Evolutionary conservation across 2,888 invertebrate genomes (phyloP).

Genomic region (Eledona agricola): DNA sequence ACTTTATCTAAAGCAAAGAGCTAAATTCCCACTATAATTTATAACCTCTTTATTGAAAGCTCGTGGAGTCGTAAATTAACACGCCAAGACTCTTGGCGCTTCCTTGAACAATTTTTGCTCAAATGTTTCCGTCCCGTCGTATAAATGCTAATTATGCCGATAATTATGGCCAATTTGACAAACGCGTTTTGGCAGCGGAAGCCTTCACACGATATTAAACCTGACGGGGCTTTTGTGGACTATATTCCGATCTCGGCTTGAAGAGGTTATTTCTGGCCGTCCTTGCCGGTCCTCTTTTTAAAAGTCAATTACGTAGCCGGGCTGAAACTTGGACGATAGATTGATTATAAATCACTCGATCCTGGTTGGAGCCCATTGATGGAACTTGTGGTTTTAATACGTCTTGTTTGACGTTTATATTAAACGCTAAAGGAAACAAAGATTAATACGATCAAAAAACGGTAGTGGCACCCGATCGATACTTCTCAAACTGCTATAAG

Average conservation of each 20-base stretch:
- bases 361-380: conserved; percentile 17
- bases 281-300: conserved; percentile 20
- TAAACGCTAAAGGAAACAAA: conserved; percentile 22
- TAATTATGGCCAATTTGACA: conserved; percentile 20
- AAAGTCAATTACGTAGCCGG: conserved; percentile 21
- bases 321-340: conserved; percentile 6
- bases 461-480: conserved; percentile 18
- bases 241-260: conserved; percentile 6
- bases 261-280: conserved; percentile 12
- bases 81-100: no score
- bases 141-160: conserved; percentile 25
- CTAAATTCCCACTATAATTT: no score
- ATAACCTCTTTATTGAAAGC: no score
- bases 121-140: conserved; percentile 8
- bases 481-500: no score
- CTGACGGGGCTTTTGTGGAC: conserved; percentile 18
- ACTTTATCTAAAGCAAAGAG: no score
- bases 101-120: no score
- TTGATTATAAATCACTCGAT: conserved; percentile 29
- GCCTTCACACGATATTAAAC: conserved; percentile 16
- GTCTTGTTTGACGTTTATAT: conserved; percentile 31
- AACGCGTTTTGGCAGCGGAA: conserved; percentile 2
- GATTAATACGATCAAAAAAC: conserved; percentile 23
- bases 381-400: conserved; percentile 9
- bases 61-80: no score